Evolutionary conservation across 2,888 invertebrate genomes (phyloP), one percentile per base, ranked within the genome.

Genomic region (Andrena praecox): DNA sequence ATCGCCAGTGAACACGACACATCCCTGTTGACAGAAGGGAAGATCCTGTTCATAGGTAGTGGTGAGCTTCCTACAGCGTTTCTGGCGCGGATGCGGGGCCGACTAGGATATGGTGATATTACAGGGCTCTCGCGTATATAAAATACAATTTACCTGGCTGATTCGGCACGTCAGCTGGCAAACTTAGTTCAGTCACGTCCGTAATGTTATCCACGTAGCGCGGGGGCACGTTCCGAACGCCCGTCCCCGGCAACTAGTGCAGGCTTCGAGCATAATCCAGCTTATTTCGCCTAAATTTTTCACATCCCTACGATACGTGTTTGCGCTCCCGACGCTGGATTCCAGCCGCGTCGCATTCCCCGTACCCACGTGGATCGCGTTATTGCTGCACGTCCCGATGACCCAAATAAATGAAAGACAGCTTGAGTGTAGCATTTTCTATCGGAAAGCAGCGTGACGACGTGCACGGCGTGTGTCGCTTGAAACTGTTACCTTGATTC

Each of bases 171-270:
- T 42, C 35, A 27, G 48, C 33, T 7, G n/a, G 52, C n/a, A 75
- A 64, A 56, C 56, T 59, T 48, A 77, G 29, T 77, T 79, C 50
- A 69, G 77, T 77, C 79, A 59, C 79, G 79, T 77, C 59, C 42
- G 33, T 27, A 8, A 24, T 31, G 54, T 52, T 52, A 35, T 27
- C 27, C 16, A 6, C 42, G 27, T 20, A 70, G 27, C 27, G n/a
- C 48, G 20, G 12, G 56, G 20, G 24, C 24, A 24, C 50, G 77
- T 48, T 79, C 63, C 8, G 56, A 56, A 48, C 20, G 50, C 48
- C 63, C 64, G 10, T 76, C 48, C 52, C 42, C 10, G n/a, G 12
- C 35, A n/a, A 7, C 4, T 5, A 27, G 16, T 33, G 10, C 4
- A 6, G 50, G 10, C 20, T 24, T 3, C 8, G 16, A 29, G 29